Base-by-base conservation (phyloP, 2,888 invertebrate genomes). In the Cosmorhoe ocellata region DNA sequence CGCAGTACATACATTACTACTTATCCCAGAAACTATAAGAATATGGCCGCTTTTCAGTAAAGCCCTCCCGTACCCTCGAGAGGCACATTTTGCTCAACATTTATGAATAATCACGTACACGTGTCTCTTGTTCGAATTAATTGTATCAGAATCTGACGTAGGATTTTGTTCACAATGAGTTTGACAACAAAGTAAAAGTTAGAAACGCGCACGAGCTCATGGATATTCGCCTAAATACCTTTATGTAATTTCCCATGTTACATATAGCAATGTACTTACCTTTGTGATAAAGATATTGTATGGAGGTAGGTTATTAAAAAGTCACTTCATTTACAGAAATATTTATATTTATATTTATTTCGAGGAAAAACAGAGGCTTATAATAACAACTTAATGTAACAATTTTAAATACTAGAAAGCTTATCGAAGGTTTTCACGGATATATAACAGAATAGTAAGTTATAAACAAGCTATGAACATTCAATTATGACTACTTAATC, bases 211-310 rank as follows among this genome's bases (percentile, higher is more conserved):
- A 66, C 12, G 28, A 55, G 39, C 38, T 60, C 59, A 41, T 58
- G 30, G 47, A 54, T 63, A 59, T 58, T 61, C 52, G 48, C 51
- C 51, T 46, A 59, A 62, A 56, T 60, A 62, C 56, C 59, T 63
- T 58, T 37, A 42, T 56, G 46, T 64, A 58, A 68, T 66, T 69
- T 66, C 67, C 69, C 66, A 50, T 43, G 61, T 39, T 61, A 60
- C 55, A 40, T 49, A 58, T 47, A 47, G 47, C 48, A 43, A 33
- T 38, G 34, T 38, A 42, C 2, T 18, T 18, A 3, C 18, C 18
- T 4, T 18, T 18, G 55, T 52, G 33, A 46, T 56, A 56, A 38
- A 46, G 10, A 61, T 56, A 51, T 60, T 51, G 56, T 61, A 59
- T n/a, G n/a, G n/a, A n/a, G n/a, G n/a, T n/a, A n/a, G n/a, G n/a